These are phyloP conservation scores for Progne subis DNA, from an alignment of 2,113 vertebrate species.

Conservation along the genomic window DNA sequence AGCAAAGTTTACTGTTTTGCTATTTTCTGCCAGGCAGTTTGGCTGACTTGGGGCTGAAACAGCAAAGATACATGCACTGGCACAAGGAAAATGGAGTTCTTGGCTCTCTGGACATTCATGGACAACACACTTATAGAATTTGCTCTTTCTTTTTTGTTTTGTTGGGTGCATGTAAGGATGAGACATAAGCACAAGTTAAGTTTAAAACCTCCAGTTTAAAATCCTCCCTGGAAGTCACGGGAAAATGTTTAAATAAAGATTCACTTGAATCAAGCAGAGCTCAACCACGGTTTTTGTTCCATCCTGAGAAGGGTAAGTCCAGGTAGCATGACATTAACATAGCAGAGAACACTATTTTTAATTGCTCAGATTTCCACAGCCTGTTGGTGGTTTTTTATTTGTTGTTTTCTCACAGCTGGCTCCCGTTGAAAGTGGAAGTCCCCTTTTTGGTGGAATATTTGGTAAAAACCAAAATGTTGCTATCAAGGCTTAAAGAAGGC, in stretches of 20 bases:
- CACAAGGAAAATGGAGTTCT: neutral
- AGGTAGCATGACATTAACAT: neutral
- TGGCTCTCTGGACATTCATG: neutral
- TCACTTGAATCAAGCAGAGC: neutral
- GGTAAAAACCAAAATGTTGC: neutral
- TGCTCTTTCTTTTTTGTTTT: neutral
- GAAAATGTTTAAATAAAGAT: neutral
- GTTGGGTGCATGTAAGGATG: fast-evolving
- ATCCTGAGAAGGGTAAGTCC: neutral
- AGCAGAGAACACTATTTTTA: neutral
- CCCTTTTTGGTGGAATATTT: neutral
- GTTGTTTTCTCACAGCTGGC: neutral
- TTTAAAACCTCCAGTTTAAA: neutral
- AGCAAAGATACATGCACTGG: neutral
- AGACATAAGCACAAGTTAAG: neutral
- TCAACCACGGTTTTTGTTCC: neutral
- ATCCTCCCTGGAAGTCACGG: neutral
- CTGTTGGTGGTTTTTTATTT: neutral
- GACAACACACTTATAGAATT: neutral
- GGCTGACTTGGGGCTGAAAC: neutral
- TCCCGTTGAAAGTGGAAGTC: neutral
- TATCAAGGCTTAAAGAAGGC: neutral
- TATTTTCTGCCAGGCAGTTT: neutral
- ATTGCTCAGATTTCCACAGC: neutral
- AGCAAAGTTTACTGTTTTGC: neutral